Percentiles rank a stretch among this genome's conserved stretches.
These are phyloP conservation scores for Drosophila conformis DNA, from an alignment of 2,888 invertebrate genomes.

Conservation along the genomic window DNA sequence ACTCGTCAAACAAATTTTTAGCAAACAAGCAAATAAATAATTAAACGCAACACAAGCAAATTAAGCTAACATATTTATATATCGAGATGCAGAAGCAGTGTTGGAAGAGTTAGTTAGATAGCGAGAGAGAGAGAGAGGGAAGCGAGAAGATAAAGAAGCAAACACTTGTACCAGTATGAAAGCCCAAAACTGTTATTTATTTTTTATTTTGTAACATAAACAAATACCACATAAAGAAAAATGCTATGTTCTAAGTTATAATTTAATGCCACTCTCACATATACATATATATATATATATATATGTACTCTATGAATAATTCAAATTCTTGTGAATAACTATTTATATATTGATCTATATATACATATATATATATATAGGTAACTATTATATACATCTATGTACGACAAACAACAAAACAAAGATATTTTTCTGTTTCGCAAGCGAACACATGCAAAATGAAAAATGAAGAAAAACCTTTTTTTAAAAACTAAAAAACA, in stretches of 20 bases:
- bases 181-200: slow-evolving; percentile 80
- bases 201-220: slow-evolving; percentile 73
- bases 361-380: slow-evolving; percentile 41
- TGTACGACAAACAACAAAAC: slow-evolving; percentile 63
- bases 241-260: slow-evolving; percentile 41
- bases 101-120: slow-evolving; percentile 20
- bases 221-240: slow-evolving; percentile 14
- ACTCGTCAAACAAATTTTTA: slow-evolving; percentile 69
- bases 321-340: slow-evolving; percentile 78
- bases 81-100: slow-evolving; percentile 4
- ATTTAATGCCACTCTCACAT: slow-evolving; percentile 52
- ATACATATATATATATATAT: slow-evolving; percentile 20
- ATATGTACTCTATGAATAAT: slow-evolving; percentile 71
- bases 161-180: slow-evolving; percentile 77
- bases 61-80: slow-evolving; percentile 13
- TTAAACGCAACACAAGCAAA: slow-evolving; percentile 14
- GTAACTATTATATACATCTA: slow-evolving; percentile 61
- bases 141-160: slow-evolving; percentile 12
- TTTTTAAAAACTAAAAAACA: slow-evolving; percentile 69
- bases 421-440: slow-evolving; percentile 79
- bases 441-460: slow-evolving; percentile 68
- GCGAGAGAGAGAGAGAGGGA: slow-evolving; percentile 6
- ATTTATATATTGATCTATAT: slow-evolving; percentile 71
- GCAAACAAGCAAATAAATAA: slow-evolving; percentile 17
- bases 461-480: slow-evolving; percentile 66